phyloP scores from a whole-genome alignment of 2,113 vertebrate genomes.

The Cololabis saira region DNA sequence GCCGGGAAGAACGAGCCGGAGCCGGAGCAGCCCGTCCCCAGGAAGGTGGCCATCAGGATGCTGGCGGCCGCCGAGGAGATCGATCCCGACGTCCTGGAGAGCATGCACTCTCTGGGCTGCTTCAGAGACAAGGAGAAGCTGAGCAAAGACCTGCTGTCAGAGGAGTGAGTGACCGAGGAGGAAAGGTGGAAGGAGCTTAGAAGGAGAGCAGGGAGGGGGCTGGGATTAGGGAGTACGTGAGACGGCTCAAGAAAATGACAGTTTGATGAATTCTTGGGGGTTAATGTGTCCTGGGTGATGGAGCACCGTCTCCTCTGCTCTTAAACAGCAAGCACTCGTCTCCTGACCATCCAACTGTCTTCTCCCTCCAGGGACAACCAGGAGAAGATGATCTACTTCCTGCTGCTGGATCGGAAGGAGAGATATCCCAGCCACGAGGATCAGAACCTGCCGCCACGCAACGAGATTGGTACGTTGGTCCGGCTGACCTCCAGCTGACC shows the following conservation, averaged over 20 bases:
- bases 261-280: slow-evolving; percentile 43
- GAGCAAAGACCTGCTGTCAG: slow-evolving; percentile 95
- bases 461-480: slow-evolving; percentile 87
- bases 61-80: slow-evolving; percentile 94
- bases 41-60: slow-evolving; percentile 94
- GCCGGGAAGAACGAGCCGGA: slow-evolving; percentile 98
- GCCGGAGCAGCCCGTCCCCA: slow-evolving; percentile 94
- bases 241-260: slow-evolving; percentile 18
- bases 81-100: slow-evolving; percentile 97
- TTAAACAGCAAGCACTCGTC: neutral
- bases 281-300: slow-evolving; percentile 34
- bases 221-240: slow-evolving; percentile 3
- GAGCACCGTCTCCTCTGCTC: slow-evolving; percentile 14
- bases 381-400: slow-evolving; percentile 99
- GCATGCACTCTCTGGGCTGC: slow-evolving; percentile 99
- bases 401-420: slow-evolving; percentile 96
- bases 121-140: slow-evolving; percentile 98
- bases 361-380: slow-evolving; percentile 89
- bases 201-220: neutral
- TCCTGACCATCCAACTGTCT: neutral
- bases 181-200: neutral
- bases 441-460: slow-evolving; percentile 95
- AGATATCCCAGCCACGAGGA: slow-evolving; percentile 97
- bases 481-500: neutral
- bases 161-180: slow-evolving; percentile 86